A percentile compares a stretch with the other conserved stretches of the same genome.
Conservation (phyloP, 2,113 vertebrate species). For the Tringa solitaria region DNA sequence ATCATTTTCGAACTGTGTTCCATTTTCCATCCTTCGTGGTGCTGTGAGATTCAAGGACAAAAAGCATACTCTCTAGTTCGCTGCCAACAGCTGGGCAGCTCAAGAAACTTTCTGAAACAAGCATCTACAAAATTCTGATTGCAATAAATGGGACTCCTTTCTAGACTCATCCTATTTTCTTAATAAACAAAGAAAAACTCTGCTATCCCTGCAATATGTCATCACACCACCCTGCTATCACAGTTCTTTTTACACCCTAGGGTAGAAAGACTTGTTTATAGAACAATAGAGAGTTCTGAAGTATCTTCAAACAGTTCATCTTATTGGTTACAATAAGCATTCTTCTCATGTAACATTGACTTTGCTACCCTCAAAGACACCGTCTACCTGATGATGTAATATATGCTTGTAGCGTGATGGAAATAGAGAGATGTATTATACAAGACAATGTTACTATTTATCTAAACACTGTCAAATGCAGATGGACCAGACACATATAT, state of each 20-base stretch:
- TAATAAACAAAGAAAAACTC: not conserved
- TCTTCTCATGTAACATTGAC: not conserved
- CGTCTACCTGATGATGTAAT: not conserved
- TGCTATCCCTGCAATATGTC: not conserved
- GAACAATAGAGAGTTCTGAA: not conserved
- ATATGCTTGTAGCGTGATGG: not conserved
- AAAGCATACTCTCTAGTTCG: not conserved
- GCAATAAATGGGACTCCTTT: not conserved
- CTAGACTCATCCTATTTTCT: not conserved
- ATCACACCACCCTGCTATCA: not conserved
- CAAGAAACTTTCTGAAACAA: not conserved
- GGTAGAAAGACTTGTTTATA: not conserved
- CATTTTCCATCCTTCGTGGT: not conserved
- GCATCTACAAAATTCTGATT: not conserved
- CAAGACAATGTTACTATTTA: not conserved
- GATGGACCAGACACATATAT: not conserved
- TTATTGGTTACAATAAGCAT: not conserved
- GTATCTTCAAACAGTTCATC: not conserved
- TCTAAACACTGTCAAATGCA: not conserved
- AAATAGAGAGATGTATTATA: not conserved
- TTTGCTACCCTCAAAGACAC: not conserved
- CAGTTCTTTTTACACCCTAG: accelerated
- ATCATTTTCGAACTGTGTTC: not conserved
- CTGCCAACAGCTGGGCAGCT: not conserved
- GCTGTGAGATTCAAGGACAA: not conserved